Conservation (phyloP, 2,113 vertebrate genomes). For the Semnornis frantzii region DNA sequence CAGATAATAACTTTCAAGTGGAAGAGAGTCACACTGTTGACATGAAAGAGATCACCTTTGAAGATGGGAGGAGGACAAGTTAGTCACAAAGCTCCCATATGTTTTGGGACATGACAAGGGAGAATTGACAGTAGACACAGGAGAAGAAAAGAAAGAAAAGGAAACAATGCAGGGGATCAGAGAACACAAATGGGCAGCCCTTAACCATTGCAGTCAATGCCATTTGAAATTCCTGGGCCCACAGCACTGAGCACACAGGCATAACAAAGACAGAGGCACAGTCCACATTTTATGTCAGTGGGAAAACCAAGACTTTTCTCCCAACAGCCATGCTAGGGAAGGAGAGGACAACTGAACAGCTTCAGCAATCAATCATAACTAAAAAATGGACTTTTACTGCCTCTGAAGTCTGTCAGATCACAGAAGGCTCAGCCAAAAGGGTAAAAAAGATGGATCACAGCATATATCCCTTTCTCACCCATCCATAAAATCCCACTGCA, state of each 20-base stretch:
- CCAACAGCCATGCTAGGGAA: neutral
- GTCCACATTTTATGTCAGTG: neutral
- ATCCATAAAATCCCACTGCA: neutral
- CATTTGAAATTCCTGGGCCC: neutral
- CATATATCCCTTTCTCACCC: neutral
- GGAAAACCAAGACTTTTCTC: neutral
- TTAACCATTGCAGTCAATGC: neutral
- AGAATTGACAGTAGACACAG: neutral
- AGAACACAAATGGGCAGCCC: neutral
- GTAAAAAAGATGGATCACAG: neutral
- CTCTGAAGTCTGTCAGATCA: neutral
- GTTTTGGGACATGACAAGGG: neutral
- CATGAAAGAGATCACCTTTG: neutral
- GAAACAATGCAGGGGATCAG: neutral
- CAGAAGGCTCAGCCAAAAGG: neutral
- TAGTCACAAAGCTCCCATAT: neutral
- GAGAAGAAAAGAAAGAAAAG: neutral
- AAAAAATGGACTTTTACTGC: neutral
- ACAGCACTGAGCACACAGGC: neutral
- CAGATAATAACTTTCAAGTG: neutral
- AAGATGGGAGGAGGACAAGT: neutral
- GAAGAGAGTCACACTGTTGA: neutral
- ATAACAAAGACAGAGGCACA: neutral
- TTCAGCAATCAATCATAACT: accelerated
- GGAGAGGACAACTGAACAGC: neutral